Evolutionary conservation across 2,113 vertebrate genomes (phyloP).

Genomic region (Hippolais icterina): DNA sequence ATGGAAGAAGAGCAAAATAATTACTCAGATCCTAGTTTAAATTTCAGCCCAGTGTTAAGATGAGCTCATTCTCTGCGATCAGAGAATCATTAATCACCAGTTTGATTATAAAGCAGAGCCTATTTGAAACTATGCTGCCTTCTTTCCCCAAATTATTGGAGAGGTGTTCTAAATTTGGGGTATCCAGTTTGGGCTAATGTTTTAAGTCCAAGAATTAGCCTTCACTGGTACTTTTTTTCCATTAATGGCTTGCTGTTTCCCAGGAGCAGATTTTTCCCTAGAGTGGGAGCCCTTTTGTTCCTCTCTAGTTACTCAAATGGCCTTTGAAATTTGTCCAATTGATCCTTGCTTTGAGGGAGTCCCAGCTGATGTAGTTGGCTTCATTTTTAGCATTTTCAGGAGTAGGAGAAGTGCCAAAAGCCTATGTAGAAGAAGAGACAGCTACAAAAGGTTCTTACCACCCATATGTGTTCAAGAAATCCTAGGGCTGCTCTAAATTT

Average conservation of each 20-base stretch:
- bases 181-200: neutral
- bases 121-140: neutral
- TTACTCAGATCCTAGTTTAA: neutral
- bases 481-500: neutral
- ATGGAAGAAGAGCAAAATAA: neutral
- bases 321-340: conserved; percentile 53
- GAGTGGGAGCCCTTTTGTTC: conserved; percentile 18
- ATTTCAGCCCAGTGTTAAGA: neutral
- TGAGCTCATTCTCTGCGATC: neutral
- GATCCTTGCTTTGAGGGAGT: conserved; percentile 43
- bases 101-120: neutral
- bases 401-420: conserved; percentile 41
- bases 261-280: neutral
- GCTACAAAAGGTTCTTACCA: conserved; percentile 17
- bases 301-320: neutral
- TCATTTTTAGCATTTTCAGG: conserved; percentile 30
- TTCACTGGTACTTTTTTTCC: neutral
- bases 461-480: neutral
- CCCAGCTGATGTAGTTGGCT: conserved; percentile 44
- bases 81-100: neutral
- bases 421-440: neutral
- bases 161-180: neutral
- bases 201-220: neutral
- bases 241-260: neutral
- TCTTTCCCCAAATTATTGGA: neutral